Conservation (phyloP, 2,113 vertebrate genomes). For the Oncorhynchus mykiss region DNA sequence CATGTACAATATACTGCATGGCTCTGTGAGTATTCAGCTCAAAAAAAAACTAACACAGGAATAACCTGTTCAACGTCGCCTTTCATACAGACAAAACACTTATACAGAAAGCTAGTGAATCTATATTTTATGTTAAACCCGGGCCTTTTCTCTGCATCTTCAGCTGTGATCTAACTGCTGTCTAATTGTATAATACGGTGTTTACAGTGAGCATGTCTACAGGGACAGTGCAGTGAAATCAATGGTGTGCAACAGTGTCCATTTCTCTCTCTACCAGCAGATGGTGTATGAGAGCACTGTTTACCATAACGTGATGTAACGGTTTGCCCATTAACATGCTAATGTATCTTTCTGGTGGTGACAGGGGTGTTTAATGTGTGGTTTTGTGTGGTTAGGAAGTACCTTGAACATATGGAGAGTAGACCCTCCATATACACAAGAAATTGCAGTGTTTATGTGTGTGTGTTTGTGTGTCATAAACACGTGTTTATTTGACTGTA, state of each 20-base stretch:
- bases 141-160: too few relatives aligned
- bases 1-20: not conserved
- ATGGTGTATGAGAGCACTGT: conserved; percentile 46
- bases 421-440: not conserved
- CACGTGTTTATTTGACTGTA: not conserved
- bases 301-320: conserved; percentile 4
- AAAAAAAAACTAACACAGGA: not conserved
- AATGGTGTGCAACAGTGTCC: not conserved
- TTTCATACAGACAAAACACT: not conserved
- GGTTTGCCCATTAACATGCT: not conserved
- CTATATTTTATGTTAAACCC: too few relatives aligned
- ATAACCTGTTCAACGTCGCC: too few relatives aligned
- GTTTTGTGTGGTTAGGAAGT: not conserved
- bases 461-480: not conserved
- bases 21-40: too few relatives aligned
- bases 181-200: too few relatives aligned
- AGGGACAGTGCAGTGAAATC: not conserved
- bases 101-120: not conserved
- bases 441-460: not conserved
- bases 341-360: not conserved
- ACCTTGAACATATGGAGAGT: not conserved
- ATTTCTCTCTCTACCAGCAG: conserved; percentile 47
- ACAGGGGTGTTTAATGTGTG: not conserved
- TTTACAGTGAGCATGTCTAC: too few relatives aligned
- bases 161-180: too few relatives aligned